Conservation (phyloP, 2,113 vertebrate genomes). For the Ptyas mucosa region DNA sequence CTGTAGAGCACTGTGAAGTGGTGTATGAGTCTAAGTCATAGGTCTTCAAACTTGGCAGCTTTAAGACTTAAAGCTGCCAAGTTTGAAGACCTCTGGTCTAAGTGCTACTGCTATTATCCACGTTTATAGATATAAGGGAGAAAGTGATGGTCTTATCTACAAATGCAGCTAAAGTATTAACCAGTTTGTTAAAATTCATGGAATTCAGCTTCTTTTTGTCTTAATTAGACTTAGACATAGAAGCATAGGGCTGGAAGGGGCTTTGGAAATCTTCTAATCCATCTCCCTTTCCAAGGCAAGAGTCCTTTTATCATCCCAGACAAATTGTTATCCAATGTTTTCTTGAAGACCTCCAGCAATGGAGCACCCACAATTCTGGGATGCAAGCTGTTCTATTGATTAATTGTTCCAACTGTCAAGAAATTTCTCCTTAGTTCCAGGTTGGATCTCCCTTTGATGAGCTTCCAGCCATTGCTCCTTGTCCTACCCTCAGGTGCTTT, state of each 20-base stretch:
- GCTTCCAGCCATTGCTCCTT: neutral
- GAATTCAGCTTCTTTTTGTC: neutral
- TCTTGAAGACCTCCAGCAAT: neutral
- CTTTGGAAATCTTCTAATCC: neutral
- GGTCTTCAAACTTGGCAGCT: too few relatives aligned
- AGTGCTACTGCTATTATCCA: too few relatives aligned
- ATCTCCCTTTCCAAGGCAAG: neutral
- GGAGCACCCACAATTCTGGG: neutral
- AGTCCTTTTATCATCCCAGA: neutral
- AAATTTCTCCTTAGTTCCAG: neutral
- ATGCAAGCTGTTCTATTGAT: neutral
- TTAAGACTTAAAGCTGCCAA: too few relatives aligned
- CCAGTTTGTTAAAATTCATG: neutral
- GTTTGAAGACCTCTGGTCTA: too few relatives aligned
- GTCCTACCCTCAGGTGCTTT: neutral
- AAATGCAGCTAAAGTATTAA: neutral
- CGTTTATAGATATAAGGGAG: neutral
- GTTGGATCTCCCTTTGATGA: neutral
- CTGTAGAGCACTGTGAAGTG: too few relatives aligned
- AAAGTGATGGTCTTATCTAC: neutral
- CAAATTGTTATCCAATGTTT: neutral
- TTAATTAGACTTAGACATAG: neutral
- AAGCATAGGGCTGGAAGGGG: neutral
- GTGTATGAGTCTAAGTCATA: too few relatives aligned
- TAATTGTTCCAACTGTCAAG: neutral